Evolutionary conservation across 2,797 vertebrate species (phyloP), one percentile per base, ranked within the genome.

Genomic region (Gastrophryne carolinensis): DNA sequence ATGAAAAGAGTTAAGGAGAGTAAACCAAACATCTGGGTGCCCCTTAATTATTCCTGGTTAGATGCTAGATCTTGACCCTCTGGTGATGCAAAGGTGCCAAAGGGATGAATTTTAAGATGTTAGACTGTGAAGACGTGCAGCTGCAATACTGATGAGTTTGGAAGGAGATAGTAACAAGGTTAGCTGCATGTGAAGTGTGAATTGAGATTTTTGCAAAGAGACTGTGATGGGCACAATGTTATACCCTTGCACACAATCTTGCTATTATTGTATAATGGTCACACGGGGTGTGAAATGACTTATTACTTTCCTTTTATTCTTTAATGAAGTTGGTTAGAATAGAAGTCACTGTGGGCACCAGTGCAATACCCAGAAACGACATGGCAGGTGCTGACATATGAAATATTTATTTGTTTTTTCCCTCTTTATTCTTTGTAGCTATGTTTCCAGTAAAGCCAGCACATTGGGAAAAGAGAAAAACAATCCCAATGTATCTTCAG

Each of bases 181-280:
- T 91, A 91, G 90, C 91, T 90, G 91, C 90, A 91, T 92, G 88
- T 92, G 91, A 93, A 92, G 92, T 94, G 92, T 91, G 91, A 95
- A 95, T 92, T 92, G 87, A 90, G 90, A 93, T 94, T 93, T 93
- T 91, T 92, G 92, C 90, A 91, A 93, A 92, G 89, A 91, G 91
- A 88, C 91, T 91, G 90, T 88, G 90, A 90, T 87, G 90, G 90
- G 88, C 88, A 89, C 88, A 90, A 88, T 92, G 89, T 90, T 90
- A 87, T 89, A 89, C 87, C 89, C 89, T 90, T 90, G 88, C 87
- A 90, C 91, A 89, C 90, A 90, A 90, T 92, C 91, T 89, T 88
- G 87, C 89, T 90, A 89, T 90, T 89, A 91, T 89, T 88, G 85
- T 86, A 85, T 87, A 91, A 89, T 91, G 91, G 89, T 89, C 87